phyloP scores from a whole-genome alignment of 2,888 invertebrate species.

The Rhaphigaster nebulosa region DNA sequence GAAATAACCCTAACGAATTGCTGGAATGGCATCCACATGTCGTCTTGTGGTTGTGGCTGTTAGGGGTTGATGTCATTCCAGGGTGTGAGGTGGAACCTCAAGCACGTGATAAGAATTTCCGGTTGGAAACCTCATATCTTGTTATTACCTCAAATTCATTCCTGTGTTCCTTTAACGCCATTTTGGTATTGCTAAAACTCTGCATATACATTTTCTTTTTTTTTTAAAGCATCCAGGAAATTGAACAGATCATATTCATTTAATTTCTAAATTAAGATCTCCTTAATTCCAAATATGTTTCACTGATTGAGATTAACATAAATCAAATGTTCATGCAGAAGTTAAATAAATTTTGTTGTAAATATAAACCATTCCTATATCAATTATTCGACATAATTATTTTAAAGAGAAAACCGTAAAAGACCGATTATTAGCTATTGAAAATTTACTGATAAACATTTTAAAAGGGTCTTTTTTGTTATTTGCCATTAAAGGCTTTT shows the following conservation, averaged over 20 bases:
- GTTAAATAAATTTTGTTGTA: too few relatives aligned
- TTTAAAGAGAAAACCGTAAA: too few relatives aligned
- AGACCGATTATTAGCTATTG: too few relatives aligned
- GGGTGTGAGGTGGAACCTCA: not conserved
- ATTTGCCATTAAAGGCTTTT: not conserved
- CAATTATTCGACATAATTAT: too few relatives aligned
- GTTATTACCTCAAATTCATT: not conserved
- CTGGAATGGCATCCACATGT: not conserved
- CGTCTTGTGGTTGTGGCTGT: not conserved
- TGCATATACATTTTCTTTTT: too few relatives aligned
- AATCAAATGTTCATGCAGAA: too few relatives aligned
- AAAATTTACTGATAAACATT: not conserved
- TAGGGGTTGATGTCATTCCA: not conserved
- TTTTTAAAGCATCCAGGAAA: too few relatives aligned
- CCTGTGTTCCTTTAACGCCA: not conserved
- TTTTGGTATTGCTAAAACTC: not conserved
- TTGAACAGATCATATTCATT: too few relatives aligned
- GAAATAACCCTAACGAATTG: not conserved
- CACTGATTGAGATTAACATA: too few relatives aligned
- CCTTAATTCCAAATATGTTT: too few relatives aligned
- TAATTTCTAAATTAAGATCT: too few relatives aligned
- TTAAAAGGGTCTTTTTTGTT: not conserved
- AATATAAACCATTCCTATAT: too few relatives aligned
- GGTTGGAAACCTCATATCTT: not conserved
- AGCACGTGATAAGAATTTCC: constrained; percentile 2